Evolutionary conservation across 1,140 invertebrate genomes (phyloP).

Genomic region (Zophobas atratus): DNA sequence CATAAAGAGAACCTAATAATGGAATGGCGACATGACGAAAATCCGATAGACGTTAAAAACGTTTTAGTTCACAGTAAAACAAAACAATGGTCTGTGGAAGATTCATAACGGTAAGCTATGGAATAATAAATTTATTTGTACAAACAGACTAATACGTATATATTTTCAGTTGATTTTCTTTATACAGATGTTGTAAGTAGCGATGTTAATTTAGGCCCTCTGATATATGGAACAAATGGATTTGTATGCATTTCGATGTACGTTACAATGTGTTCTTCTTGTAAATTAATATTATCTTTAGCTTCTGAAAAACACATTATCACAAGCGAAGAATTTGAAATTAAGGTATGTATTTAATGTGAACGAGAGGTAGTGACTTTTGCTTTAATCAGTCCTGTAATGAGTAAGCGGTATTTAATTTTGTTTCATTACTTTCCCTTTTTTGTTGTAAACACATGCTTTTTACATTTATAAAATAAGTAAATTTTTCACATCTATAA

Average conservation of each 20-base stretch:
- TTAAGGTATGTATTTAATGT: background rate
- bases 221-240: background rate
- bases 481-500: no score
- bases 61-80: background rate
- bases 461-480: no score
- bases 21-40: background rate
- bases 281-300: background rate
- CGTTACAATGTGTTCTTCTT: background rate
- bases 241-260: background rate
- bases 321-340: background rate
- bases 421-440: no score
- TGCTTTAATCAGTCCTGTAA: no score
- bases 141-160: background rate
- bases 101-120: background rate
- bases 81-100: background rate
- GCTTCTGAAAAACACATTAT: background rate
- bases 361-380: background rate
- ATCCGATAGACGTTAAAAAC: background rate
- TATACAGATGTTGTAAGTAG: background rate
- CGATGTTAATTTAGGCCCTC: background rate
- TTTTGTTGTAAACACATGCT: no score
- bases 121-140: background rate
- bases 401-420: no score
- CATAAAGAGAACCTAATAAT: background rate
- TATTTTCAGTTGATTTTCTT: background rate